Evolutionary conservation across 2,797 vertebrate species (phyloP).

Genomic region (Lycodopsis pacificus): DNA sequence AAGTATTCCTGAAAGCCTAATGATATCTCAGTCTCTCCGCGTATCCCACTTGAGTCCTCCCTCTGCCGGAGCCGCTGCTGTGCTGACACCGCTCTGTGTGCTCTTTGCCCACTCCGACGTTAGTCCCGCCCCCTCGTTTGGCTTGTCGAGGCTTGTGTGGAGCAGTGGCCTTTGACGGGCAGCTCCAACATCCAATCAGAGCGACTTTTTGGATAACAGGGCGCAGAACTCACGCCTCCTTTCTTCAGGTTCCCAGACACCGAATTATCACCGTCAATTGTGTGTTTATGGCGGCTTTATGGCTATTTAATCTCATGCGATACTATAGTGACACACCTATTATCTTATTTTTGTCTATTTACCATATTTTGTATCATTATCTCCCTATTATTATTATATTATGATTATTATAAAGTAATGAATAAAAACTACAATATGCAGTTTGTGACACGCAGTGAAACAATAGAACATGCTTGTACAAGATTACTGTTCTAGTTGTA

Average conservation of each 20-base stretch:
- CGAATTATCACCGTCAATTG: slow-evolving; percentile 25
- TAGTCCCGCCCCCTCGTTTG: slow-evolving; percentile 58
- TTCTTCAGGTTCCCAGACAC: slow-evolving; percentile 36
- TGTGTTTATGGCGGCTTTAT: background rate
- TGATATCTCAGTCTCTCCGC: slow-evolving; percentile 53
- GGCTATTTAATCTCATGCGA: background rate
- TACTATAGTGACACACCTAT: background rate
- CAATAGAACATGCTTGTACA: background rate
- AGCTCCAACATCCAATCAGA: slow-evolving; percentile 62
- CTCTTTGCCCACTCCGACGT: slow-evolving; percentile 54
- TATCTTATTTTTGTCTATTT: background rate
- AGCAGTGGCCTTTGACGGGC: slow-evolving; percentile 27
- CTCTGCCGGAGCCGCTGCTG: slow-evolving; percentile 68
- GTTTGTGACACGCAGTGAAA: background rate
- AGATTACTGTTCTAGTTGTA: background rate
- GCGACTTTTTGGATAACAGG: fast-evolving
- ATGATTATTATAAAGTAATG: background rate
- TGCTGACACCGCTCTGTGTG: slow-evolving; percentile 60
- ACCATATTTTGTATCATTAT: background rate
- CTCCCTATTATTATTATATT: background rate
- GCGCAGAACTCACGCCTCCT: background rate
- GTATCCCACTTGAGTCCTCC: slow-evolving; percentile 64
- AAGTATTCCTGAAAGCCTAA: slow-evolving; percentile 72
- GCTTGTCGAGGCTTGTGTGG: slow-evolving; percentile 51
- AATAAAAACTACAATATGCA: background rate